Conservation (phyloP, 92 coral and sea anemone species). For the Palythoa caribaeorum region DNA sequence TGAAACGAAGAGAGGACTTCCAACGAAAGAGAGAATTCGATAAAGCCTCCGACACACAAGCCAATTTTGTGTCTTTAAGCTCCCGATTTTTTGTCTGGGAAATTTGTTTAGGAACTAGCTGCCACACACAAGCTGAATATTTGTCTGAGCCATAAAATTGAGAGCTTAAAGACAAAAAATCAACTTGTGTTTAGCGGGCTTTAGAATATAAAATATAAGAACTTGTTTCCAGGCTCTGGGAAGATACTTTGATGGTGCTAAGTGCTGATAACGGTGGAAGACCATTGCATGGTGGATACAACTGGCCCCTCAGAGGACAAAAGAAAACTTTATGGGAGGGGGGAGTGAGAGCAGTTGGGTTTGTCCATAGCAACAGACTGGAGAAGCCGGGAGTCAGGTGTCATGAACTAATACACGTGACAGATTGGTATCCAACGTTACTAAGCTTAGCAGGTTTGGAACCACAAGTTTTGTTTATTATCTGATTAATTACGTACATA, state of each 20-base stretch:
- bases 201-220: neutral
- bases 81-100: too few relatives aligned
- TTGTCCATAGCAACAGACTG: conserved; percentile 73
- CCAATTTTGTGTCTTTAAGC: too few relatives aligned
- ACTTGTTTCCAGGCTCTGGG: conserved; percentile 67
- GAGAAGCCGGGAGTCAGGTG: conserved; percentile 72
- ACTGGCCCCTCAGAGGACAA: conserved; percentile 80
- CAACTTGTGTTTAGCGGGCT: too few relatives aligned
- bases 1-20: too few relatives aligned
- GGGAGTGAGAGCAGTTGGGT: conserved; percentile 77
- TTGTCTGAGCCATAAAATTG: too few relatives aligned
- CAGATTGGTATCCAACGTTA: conserved; percentile 83
- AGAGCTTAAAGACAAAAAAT: too few relatives aligned
- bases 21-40: too few relatives aligned
- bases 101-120: too few relatives aligned
- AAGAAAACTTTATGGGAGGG: conserved; percentile 89
- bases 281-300: conserved; percentile 85
- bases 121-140: too few relatives aligned
- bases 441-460: conserved; percentile 73
- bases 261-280: conserved; percentile 87
- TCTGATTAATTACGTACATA: too few relatives aligned
- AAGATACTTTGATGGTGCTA: conserved; percentile 71
- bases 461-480: neutral
- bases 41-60: too few relatives aligned
- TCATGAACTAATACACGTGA: conserved; percentile 74